Evolutionary conservation across 2,113 vertebrate species (phyloP).

Genomic region (Chaetodon trifascialis): DNA sequence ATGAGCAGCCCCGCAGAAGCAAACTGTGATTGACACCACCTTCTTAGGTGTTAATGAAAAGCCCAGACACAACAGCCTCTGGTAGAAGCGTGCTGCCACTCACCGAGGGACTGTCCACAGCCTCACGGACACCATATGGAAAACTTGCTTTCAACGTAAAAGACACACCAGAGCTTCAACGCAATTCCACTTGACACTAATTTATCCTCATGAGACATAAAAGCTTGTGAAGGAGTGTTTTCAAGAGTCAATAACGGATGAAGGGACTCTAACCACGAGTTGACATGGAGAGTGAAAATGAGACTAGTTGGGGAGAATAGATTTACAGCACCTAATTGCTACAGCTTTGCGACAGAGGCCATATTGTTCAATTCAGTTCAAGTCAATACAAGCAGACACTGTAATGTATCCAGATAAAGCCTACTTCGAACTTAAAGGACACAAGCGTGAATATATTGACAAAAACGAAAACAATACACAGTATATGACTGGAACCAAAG

Average conservation of each 20-base stretch:
- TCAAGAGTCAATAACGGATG: constrained; percentile 12
- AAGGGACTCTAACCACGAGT: constrained; percentile 23
- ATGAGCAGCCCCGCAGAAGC: constrained; percentile 52
- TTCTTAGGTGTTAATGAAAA: constrained; percentile 82
- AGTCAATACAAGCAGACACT: not conserved
- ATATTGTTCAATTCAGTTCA: not conserved
- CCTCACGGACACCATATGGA: constrained; percentile 39
- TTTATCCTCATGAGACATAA: constrained; percentile 36
- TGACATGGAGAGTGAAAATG: constrained; percentile 15
- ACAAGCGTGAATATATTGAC: not conserved
- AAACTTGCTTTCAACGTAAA: constrained; percentile 17
- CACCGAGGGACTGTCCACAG: constrained; percentile 28
- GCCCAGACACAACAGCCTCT: constrained; percentile 59
- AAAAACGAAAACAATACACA: not conserved
- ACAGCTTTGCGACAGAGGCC: not conserved
- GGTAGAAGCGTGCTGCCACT: constrained; percentile 58
- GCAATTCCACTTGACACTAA: constrained; percentile 34
- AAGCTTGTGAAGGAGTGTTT: constrained; percentile 29
- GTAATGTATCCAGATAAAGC: constrained; percentile 8
- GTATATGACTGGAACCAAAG: not conserved
- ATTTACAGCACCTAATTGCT: constrained; percentile 2
- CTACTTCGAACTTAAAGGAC: not conserved
- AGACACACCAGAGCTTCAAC: constrained; percentile 2
- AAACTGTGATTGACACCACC: constrained; percentile 74
- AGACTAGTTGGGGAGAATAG: constrained; percentile 7